Conservation (phyloP, 2,797 vertebrate species). For the Dallia pectoralis region DNA sequence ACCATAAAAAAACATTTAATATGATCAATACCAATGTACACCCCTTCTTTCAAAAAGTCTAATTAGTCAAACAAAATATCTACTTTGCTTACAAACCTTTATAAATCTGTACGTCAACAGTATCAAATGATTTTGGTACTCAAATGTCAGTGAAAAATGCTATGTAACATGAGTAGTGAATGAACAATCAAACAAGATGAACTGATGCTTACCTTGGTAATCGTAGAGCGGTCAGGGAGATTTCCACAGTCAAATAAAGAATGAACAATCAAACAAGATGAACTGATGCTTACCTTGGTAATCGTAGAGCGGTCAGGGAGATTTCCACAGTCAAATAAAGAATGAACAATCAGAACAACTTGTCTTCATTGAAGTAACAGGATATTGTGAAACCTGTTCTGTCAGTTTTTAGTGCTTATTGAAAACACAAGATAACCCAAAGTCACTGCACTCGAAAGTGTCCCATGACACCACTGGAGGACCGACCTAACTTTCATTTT, state of each 20-base stretch:
- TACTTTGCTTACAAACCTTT: neutral
- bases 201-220: neutral
- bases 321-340: constrained; percentile 1
- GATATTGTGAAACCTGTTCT: constrained; percentile 13
- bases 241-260: constrained; percentile 1
- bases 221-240: neutral
- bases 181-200: neutral
- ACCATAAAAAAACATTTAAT: neutral
- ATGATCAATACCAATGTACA: neutral
- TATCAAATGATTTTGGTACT: neutral
- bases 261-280: neutral
- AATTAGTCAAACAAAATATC: neutral
- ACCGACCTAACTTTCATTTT: too few relatives aligned
- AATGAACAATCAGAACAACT: neutral
- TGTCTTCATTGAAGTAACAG: constrained; percentile 4
- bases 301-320: neutral
- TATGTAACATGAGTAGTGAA: neutral
- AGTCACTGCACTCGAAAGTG: neutral
- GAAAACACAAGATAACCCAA: neutral
- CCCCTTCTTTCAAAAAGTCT: neutral
- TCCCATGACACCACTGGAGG: neutral
- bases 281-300: neutral
- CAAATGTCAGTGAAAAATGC: neutral
- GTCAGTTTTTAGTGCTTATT: constrained; percentile 10
- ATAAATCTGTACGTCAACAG: neutral